A percentile compares a stretch with the other conserved stretches of the same genome.
Evolutionary conservation across 1,140 invertebrate species (phyloP).

Genomic region (Scaptodrosophila lebanonensis): DNA sequence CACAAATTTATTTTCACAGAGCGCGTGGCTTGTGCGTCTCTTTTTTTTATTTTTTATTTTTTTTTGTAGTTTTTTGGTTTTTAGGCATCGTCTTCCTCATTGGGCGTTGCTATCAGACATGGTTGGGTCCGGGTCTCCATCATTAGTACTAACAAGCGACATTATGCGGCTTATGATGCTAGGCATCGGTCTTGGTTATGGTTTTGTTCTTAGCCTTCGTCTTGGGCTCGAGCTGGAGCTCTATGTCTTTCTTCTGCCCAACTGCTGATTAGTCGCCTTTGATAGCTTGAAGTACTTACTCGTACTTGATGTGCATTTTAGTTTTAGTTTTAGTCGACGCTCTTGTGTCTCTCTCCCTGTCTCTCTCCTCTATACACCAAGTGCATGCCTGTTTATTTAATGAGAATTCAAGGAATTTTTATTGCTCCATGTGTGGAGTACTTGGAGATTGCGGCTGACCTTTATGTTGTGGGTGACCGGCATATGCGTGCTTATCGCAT

Average conservation of each 20-base stretch:
- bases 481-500: constrained; percentile 50
- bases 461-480: not conserved
- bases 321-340: constrained; percentile 12
- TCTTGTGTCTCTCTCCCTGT: not conserved
- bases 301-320: constrained; percentile 48
- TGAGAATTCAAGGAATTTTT: constrained; percentile 52
- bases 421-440: constrained; percentile 35
- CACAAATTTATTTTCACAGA: constrained; percentile 62
- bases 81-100: not conserved
- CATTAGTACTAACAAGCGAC: constrained; percentile 73
- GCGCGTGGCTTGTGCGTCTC: not conserved
- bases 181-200: not conserved
- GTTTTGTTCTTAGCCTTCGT: constrained; percentile 5
- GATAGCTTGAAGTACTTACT: constrained; percentile 45
- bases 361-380: not conserved
- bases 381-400: constrained; percentile 55
- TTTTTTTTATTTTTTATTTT: constrained; percentile 11
- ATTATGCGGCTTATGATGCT: constrained; percentile 42
- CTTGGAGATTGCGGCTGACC: constrained; percentile 2
- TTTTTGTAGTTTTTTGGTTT: constrained; percentile 15
- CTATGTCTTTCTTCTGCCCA: constrained; percentile 20
- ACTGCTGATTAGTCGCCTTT: constrained; percentile 30
- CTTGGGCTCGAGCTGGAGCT: constrained; percentile 39
- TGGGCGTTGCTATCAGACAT: constrained; percentile 1
- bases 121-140: constrained; percentile 29